Percentiles rank a stretch among this genome's conserved stretches.
Conservation (phyloP, 2,113 vertebrate genomes). For the Xiphias gladius region DNA sequence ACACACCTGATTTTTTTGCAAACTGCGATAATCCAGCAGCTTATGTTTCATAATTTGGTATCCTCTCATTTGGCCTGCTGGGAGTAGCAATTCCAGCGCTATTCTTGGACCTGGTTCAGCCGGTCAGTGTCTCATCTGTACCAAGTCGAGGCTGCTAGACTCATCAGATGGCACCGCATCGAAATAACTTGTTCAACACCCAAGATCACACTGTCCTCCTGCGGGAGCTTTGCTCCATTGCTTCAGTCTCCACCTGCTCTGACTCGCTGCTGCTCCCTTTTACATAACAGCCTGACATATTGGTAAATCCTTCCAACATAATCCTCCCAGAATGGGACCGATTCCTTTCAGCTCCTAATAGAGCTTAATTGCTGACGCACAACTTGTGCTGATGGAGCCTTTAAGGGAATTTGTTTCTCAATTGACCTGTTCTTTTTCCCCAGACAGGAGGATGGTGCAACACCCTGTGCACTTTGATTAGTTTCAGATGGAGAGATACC, state of each 20-base stretch:
- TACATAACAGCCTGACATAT: slow-evolving; percentile 54
- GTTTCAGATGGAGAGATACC: neutral
- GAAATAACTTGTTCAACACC: slow-evolving; percentile 5
- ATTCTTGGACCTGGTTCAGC: neutral
- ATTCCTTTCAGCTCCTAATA: slow-evolving; percentile 24
- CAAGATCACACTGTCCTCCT: neutral
- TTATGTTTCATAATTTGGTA: neutral
- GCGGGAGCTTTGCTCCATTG: neutral
- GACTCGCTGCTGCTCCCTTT: slow-evolving; percentile 25
- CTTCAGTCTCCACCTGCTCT: neutral
- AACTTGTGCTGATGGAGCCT: neutral
- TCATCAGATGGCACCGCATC: neutral
- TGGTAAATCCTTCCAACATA: slow-evolving; percentile 44
- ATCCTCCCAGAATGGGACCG: slow-evolving; percentile 40
- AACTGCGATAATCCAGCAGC: neutral
- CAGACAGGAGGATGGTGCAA: neutral
- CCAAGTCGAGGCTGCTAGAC: neutral
- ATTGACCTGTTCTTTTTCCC: slow-evolving; percentile 2
- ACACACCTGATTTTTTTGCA: neutral
- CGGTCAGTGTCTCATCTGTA: neutral
- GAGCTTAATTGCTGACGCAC: slow-evolving; percentile 66
- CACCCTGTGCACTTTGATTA: neutral
- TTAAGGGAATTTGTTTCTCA: slow-evolving; percentile 6
- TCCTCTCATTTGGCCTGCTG: neutral
- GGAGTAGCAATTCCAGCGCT: neutral